Evolutionary conservation across 2,888 invertebrate species (phyloP), one percentile per base, ranked within the genome.

Genomic region (Zaprionus lineosus): DNA sequence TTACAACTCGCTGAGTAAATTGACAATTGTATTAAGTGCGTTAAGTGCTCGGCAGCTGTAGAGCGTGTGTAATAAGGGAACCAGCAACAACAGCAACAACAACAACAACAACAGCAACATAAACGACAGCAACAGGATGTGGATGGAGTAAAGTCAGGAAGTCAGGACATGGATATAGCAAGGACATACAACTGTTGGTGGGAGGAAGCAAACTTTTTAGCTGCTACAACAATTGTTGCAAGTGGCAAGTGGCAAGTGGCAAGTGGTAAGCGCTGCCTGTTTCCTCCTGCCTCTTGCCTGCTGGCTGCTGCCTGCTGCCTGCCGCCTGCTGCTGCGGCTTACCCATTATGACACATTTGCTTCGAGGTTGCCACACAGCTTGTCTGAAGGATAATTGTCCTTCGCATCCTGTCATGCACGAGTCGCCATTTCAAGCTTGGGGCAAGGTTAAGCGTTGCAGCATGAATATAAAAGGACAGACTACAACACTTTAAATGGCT

Each of bases 11-110:
- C 43, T 43, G 47, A 53, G 71, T 65, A 66, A 74, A 72, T 74
- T 72, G 77, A 74, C 77, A 77, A 82, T 77, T 82, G 78, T 57
- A 74, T 77, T 69, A 82, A 77, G 75, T 63, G 69, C 58, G 72
- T 74, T 73, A 74, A 81, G 74, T 77, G 66, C 73, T 33, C 12
- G n/a, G n/a, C 46, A 51, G 40, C 53, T 50, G 29, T 12, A 33
- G 26, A 24, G 34, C 33, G 50, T 31, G 43, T 47, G 43, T 34
- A 51, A 40, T 18, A 40, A 41, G 11, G 12, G 43, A 7, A 16
- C 8, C 24, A 34, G 21, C 43, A 52, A 40, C 33, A 47, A 51
- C 37, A 57, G 60, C 37, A 62, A 62, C 40, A n/a, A n/a, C n/a
- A n/a, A n/a, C n/a, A n/a, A n/a, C n/a, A n/a, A n/a, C n/a, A n/a